phyloP scores from a whole-genome alignment of 2,113 vertebrate genomes.

The Cathartes aura region DNA sequence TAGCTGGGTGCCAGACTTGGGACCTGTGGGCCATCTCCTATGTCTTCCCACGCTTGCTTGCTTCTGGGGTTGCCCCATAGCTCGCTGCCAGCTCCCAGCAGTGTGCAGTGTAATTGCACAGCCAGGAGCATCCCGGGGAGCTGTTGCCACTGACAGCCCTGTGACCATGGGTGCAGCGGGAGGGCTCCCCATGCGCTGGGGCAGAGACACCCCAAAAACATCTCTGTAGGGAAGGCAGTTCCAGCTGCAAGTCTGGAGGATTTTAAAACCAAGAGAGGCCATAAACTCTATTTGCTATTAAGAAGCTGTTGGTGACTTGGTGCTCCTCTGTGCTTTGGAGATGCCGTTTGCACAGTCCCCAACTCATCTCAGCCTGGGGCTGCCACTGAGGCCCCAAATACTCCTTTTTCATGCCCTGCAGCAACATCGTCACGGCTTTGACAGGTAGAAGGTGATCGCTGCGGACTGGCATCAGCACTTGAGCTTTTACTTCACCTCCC shows the following conservation, averaged over 20 bases:
- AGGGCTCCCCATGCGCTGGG: neutral
- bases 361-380: neutral
- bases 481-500: neutral
- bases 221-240: neutral
- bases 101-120: fast-evolving
- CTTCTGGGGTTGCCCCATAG: neutral
- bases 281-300: neutral
- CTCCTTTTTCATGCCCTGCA: neutral
- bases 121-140: fast-evolving
- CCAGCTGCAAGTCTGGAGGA: neutral
- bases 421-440: neutral
- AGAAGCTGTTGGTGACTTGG: neutral
- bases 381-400: neutral
- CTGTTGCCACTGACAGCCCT: neutral
- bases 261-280: neutral
- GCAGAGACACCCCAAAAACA: neutral
- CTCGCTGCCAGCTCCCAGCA: neutral
- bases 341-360: fast-evolving
- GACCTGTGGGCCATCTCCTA: neutral
- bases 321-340: neutral
- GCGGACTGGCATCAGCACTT: neutral
- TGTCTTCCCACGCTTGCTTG: fast-evolving
- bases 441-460: neutral
- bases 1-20: neutral
- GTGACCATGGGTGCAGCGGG: fast-evolving